Conservation (phyloP, 2,113 vertebrate species). For the Ariopsis seemanni region DNA sequence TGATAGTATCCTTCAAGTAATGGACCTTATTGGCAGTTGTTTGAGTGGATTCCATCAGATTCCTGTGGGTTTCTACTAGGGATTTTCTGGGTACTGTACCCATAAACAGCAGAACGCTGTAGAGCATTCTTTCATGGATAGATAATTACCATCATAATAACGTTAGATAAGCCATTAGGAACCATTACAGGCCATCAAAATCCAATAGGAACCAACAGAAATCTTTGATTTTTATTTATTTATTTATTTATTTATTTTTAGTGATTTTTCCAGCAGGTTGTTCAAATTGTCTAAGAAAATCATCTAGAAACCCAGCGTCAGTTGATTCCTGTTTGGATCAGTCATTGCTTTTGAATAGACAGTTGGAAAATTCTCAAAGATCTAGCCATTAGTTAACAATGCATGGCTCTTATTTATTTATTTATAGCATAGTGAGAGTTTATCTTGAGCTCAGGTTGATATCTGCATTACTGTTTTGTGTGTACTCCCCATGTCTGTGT, state of each 20-base stretch:
- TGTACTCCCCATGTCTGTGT: not conserved
- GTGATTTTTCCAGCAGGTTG: not conserved
- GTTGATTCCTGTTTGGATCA: not conserved
- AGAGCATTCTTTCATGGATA: not conserved
- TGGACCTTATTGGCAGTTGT: not conserved
- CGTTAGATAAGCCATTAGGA: not conserved
- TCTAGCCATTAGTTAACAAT: not conserved
- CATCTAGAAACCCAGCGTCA: too few relatives aligned
- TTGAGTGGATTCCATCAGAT: not conserved
- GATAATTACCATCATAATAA: slow-evolving; percentile 7
- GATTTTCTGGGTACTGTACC: not conserved
- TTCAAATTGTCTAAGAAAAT: not conserved
- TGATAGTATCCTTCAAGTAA: not conserved
- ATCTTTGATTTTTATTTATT: not conserved
- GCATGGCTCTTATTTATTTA: not conserved
- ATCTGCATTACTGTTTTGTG: not conserved
- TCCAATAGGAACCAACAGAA: not conserved
- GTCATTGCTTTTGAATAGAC: not conserved
- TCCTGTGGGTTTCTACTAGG: not conserved
- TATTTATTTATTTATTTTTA: not conserved
- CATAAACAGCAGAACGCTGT: not conserved
- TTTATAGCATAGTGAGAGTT: not conserved
- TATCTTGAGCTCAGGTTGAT: not conserved
- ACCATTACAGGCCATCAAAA: slow-evolving; percentile 9
- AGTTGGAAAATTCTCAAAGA: not conserved